Evolutionary conservation across 2,797 vertebrate genomes (phyloP).

Genomic region (Crax fasciolata): DNA sequence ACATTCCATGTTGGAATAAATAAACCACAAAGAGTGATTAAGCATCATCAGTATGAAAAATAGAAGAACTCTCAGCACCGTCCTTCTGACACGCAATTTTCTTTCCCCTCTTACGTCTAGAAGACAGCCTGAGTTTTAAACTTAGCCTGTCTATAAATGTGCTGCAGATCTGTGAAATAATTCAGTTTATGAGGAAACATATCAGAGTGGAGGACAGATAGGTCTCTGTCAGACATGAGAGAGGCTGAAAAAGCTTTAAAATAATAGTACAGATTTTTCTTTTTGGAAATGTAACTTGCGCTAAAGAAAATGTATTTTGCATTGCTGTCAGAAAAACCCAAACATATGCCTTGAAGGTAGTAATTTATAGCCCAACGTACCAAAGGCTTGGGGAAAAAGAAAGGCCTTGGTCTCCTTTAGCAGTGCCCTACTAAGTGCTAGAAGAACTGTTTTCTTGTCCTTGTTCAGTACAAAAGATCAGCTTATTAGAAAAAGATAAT

Average conservation of each 20-base stretch:
- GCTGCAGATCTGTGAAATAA: background rate
- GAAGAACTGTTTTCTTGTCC: background rate
- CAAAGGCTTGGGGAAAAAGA: background rate
- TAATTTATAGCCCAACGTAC: background rate
- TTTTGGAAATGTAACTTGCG: background rate
- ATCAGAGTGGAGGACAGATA: background rate
- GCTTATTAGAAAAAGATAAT: background rate
- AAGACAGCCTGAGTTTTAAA: conserved; percentile 13
- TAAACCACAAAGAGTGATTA: background rate
- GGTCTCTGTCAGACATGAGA: background rate
- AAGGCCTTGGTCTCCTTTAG: background rate
- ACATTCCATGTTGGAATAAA: background rate
- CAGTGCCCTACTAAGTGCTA: background rate
- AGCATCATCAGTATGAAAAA: background rate
- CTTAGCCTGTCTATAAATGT: background rate
- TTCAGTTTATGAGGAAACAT: background rate
- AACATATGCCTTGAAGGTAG: background rate
- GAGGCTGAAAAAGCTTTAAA: background rate
- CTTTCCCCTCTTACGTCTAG: background rate
- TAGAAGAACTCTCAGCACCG: background rate
- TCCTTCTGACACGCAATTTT: background rate
- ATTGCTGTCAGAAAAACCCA: background rate
- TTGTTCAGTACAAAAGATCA: background rate
- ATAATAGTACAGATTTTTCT: background rate
- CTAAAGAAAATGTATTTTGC: background rate